Evolutionary conservation across 2,888 invertebrate genomes (phyloP).

Genomic region (Andrena hattorfiana): DNA sequence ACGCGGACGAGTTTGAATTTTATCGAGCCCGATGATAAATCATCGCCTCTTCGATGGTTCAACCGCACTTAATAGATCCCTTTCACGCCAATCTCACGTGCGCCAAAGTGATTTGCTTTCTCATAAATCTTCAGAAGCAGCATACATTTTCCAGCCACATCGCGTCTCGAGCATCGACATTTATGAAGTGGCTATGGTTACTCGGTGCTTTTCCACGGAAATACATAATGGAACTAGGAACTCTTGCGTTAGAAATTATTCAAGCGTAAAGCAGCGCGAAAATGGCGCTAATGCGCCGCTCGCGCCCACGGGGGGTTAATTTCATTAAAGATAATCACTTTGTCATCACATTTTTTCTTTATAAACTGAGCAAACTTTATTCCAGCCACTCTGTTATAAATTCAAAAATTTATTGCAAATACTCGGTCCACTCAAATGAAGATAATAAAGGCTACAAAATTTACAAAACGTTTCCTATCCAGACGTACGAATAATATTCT

Average conservation of each 20-base stretch:
- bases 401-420: too few species aligned
- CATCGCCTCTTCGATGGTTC: constrained; percentile 38
- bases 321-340: too few species aligned
- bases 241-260: constrained; percentile 39
- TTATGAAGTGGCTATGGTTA: constrained; percentile 51
- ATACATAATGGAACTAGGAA: constrained; percentile 26
- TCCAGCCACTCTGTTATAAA: too few species aligned
- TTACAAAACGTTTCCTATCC: too few species aligned
- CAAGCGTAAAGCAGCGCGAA: neutral
- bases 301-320: too few species aligned
- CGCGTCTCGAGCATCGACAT: constrained; percentile 40
- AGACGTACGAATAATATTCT: too few species aligned
- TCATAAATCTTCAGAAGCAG: constrained; percentile 54
- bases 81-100: constrained; percentile 26
- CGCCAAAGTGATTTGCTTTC: constrained; percentile 61
- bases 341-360: too few species aligned
- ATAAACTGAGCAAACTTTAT: too few species aligned
- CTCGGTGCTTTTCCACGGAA: constrained; percentile 26
- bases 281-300: too few species aligned
- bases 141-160: constrained; percentile 44
- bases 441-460: too few species aligned
- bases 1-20: neutral
- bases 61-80: constrained; percentile 49
- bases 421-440: too few species aligned
- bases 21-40: constrained; percentile 46